Evolutionary conservation across 2,797 vertebrate genomes (phyloP), one percentile per base, ranked within the genome.

Genomic region (Premnoplex brunnescens): DNA sequence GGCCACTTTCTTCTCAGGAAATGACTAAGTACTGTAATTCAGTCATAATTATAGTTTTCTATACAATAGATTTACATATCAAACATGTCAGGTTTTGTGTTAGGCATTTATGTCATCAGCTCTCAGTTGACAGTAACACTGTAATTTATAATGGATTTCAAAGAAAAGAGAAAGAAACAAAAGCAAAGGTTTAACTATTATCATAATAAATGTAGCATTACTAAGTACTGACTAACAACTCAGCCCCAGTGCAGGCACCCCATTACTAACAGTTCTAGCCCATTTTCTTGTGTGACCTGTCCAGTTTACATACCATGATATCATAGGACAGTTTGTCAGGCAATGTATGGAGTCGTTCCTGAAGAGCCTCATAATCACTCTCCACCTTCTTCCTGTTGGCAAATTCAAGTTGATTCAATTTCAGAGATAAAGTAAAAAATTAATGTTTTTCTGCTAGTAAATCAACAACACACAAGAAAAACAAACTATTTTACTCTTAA

Each of bases 291-390:
- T 55, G 75, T 68, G 62, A 83, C 71, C 54, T 28, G 72, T 36
- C 49, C 18, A 48, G 43, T 1, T 3, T 54, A 97, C 98, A 60
- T 98, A 99, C 99, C 99, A 99, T 99, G 96, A 99, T 96, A 95
- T 99, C 98, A 37, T 99, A 99, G 39, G 98, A 99, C 88, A 99
- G 97, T 72, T 98, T 98, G 92, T 99, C 99, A 4, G 99, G 99
- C 90, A 99, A 98, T 0, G 98, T 99, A 85, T 81, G 88, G 34
- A 99, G 99, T 21, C 99, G 98, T 9, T 99, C 98, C 39, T 98
- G 98, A 89, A 99, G 98, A 74, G 98, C 98, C 75, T 98, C 98
- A 62, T 99, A 99, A 97, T 99, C 99, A 21, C 96, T 97, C 27
- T 99, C 98, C 76, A 99, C 97, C 96, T 99, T 99, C 96, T 97